phyloP scores from a whole-genome alignment of 2,797 vertebrate genomes.

The Hippopotamyrus pictus region DNA sequence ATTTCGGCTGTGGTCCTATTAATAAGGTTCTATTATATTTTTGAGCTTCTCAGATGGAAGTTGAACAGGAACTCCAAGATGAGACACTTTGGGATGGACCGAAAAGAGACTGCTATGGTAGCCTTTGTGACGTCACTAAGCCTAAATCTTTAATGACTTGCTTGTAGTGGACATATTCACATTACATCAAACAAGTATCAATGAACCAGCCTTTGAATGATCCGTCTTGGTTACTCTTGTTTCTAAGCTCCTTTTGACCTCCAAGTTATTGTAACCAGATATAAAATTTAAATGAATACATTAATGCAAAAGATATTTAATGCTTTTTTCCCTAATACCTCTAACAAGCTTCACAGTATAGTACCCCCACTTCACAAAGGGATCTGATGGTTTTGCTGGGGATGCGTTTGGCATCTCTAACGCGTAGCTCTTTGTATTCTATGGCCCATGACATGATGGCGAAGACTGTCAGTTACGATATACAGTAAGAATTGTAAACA shows the following conservation, averaged over 20 bases:
- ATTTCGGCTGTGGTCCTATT: background rate
- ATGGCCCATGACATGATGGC: background rate
- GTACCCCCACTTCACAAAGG: background rate
- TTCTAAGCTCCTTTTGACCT: background rate
- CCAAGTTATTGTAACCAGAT: background rate
- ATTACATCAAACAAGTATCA: background rate
- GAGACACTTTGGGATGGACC: background rate
- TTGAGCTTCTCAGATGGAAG: background rate
- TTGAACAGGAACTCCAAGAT: background rate
- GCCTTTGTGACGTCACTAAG: background rate
- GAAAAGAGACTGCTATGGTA: background rate
- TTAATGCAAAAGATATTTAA: background rate
- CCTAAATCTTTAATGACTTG: background rate
- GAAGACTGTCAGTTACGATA: background rate
- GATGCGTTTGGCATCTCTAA: background rate
- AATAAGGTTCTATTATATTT: background rate
- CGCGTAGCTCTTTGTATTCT: background rate
- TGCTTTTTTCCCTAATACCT: background rate
- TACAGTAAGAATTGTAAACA: background rate
- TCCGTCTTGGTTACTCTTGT: background rate
- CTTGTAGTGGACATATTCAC: background rate
- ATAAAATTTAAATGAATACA: background rate
- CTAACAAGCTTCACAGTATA: background rate
- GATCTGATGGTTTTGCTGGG: background rate
- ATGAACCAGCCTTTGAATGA: background rate